phyloP scores from a whole-genome alignment of 2,113 vertebrate species.

The Heteronetta atricapilla region DNA sequence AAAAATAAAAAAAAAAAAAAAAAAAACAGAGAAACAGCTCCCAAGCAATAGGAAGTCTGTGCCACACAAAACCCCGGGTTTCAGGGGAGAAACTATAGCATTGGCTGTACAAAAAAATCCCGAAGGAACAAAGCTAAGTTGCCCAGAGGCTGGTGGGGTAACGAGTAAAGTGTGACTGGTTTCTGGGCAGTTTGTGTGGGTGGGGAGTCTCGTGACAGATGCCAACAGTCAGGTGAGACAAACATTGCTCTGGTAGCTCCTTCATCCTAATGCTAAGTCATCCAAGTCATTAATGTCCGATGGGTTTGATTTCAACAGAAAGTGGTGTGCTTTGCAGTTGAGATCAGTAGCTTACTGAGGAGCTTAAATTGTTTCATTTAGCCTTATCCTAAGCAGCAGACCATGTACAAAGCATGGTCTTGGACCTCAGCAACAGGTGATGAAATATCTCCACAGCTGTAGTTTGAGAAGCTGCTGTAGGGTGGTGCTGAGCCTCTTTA shows the following conservation, averaged over 20 bases:
- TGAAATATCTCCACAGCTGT: background rate
- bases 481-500: background rate
- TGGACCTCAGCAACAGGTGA: rapidly evolving
- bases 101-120: no score
- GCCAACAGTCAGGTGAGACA: background rate
- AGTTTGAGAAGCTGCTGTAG: background rate
- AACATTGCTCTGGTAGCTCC: background rate
- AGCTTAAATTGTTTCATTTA: background rate
- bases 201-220: background rate
- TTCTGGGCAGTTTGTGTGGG: background rate
- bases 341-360: background rate
- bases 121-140: background rate
- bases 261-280: background rate
- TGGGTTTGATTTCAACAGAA: background rate
- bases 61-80: background rate
- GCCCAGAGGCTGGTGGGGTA: background rate
- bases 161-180: background rate
- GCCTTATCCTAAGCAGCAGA: background rate
- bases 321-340: background rate
- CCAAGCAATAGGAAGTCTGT: background rate
- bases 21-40: background rate
- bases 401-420: background rate
- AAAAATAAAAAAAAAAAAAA: background rate
- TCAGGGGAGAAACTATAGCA: background rate
- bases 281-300: background rate